A percentile compares a stretch with the other conserved stretches of the same genome.
Conservation (phyloP, 2,888 invertebrate genomes). For the Glyphotaelius pellucidus region DNA sequence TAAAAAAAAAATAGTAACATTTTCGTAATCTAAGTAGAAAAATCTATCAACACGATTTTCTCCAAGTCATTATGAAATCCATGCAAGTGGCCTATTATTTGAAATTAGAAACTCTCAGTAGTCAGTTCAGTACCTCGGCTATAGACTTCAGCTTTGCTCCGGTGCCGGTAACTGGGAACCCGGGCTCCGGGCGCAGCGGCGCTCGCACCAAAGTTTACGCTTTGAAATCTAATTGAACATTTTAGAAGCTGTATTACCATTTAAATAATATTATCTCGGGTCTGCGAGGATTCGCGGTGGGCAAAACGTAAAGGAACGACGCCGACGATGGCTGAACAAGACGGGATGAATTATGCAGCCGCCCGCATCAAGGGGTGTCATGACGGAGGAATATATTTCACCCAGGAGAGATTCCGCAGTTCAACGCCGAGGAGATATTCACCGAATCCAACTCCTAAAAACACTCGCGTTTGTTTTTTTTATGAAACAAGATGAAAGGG, state of each 20-base stretch:
- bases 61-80: too few relatives aligned
- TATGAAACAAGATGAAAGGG: not conserved
- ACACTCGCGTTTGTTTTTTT: not conserved
- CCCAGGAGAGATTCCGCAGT: constrained; percentile 15
- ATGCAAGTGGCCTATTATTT: too few relatives aligned
- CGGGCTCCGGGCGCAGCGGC: constrained; percentile 3
- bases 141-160: not conserved
- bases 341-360: constrained; percentile 57
- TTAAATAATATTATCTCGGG: constrained; percentile 64
- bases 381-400: constrained; percentile 23
- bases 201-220: constrained; percentile 60
- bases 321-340: constrained; percentile 46
- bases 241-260: constrained; percentile 65
- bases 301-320: constrained; percentile 33
- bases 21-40: too few relatives aligned
- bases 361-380: constrained; percentile 40
- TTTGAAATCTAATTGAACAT: constrained; percentile 66
- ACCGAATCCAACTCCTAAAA: not conserved
- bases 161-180: not conserved
- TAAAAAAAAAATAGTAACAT: too few relatives aligned
- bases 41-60: too few relatives aligned
- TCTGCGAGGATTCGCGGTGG: constrained; percentile 45
- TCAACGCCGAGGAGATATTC: constrained; percentile 6
- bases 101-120: not conserved
- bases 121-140: not conserved